Percentiles rank a stretch among this genome's conserved stretches.
Conservation (phyloP, 2,797 vertebrate species). For the Acrossocheilus fasciatus region DNA sequence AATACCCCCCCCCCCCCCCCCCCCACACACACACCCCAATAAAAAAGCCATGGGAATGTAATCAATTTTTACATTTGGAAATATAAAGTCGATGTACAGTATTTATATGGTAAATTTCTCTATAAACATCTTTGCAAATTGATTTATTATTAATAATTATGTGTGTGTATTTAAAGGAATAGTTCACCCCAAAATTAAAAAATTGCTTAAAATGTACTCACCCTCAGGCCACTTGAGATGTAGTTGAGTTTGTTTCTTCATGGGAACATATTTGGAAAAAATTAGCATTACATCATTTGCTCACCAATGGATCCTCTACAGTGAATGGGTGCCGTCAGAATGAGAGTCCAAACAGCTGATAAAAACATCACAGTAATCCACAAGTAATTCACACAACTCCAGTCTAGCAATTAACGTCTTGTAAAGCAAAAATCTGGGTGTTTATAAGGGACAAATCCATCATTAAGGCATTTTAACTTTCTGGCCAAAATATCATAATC, state of each 20-base stretch:
- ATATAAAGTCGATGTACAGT: neutral
- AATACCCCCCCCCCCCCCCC: neutral
- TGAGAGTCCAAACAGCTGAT: neutral
- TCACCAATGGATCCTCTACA: neutral
- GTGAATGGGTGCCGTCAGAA: neutral
- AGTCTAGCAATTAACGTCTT: neutral
- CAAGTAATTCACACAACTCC: neutral
- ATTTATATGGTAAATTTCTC: neutral
- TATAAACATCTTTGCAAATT: neutral
- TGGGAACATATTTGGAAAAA: neutral
- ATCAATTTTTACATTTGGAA: neutral
- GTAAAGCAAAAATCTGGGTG: neutral
- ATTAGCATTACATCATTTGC: neutral
- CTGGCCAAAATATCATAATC: neutral
- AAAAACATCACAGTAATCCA: neutral
- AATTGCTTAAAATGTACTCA: no score
- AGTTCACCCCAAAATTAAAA: no score
- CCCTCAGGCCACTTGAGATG: neutral
- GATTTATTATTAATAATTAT: slow-evolving; percentile 46
- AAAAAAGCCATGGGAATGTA: neutral
- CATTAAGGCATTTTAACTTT: neutral
- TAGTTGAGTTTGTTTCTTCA: neutral
- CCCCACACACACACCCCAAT: no score
- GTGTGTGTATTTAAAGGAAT: slow-evolving; percentile 55
- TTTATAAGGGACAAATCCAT: neutral